Conservation (phyloP, 2,797 vertebrate species). For the Myotis vivesi region DNA sequence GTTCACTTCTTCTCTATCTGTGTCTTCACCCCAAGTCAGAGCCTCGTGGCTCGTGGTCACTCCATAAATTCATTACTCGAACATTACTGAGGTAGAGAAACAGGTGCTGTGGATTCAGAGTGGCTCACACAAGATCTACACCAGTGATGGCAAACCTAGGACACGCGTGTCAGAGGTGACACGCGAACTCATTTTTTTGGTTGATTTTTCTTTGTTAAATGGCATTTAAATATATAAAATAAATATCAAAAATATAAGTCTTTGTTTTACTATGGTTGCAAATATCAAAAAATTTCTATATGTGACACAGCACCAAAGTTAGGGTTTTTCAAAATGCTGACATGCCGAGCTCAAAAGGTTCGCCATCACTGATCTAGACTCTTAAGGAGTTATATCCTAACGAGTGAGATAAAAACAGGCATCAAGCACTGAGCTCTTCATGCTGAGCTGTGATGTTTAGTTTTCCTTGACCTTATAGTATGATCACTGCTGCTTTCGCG, state of each 20-base stretch:
- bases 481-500: neutral
- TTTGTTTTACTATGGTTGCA: no score
- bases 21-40: no score
- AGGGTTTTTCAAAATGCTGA: no score
- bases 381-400: neutral
- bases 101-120: neutral
- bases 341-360: no score
- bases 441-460: neutral
- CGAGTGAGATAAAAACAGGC: neutral
- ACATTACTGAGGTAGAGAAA: neutral
- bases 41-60: neutral
- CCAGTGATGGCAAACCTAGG: no score
- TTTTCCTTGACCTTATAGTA: constrained; percentile 11
- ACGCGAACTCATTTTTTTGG: no score
- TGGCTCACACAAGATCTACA: neutral
- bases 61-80: neutral
- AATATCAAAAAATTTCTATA: no score
- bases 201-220: no score
- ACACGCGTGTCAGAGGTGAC: no score
- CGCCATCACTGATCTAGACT: neutral
- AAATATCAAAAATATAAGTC: no score
- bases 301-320: no score
- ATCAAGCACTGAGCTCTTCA: neutral
- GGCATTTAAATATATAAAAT: no score
- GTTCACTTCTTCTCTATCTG: neutral